Base-by-base conservation (phyloP, 1,140 invertebrate genomes). In the Plectus sambesii region DNA sequence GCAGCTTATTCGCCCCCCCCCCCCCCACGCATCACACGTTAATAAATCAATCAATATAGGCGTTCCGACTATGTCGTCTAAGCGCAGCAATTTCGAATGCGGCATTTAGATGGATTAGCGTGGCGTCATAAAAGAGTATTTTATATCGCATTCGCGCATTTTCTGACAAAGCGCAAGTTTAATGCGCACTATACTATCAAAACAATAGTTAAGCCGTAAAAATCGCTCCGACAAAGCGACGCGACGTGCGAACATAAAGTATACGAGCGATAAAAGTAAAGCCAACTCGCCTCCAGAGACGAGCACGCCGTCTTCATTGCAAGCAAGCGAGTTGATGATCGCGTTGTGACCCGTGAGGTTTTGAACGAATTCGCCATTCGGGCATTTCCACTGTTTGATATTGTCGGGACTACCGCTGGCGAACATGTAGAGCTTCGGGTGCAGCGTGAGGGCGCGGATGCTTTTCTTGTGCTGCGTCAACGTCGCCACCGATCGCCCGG, bases 401-500 rank as follows among this genome's bases (percentile, higher is more conserved):
- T 98, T 97, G 69, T 99, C 93, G 0, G 94, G 87, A 1, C 89
- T 94, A 1, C 85, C 93, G 2, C 88, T 94, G 1, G 87, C 92
- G 72, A 99, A 97, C 76, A 89, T 93, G 68, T 94, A 85, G 72
- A 88, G 73, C 35, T 80, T 82, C 0, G 93, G 93, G 77, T 98
- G 92, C 8, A 94, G 75, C 1, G 82, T 81, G 1, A 98, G 70
- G 35, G 88, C 81, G 50, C 93, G 76, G 0, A 99, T 90, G 61
- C 88, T 93, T 67, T 98, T 99, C 58, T 99, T 99, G 69, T 99
- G 94, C 74, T 99, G 94, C 0, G 94, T 99, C 0, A 99, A 73
- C 5, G 93, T 96, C 40, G 82, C 86, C 59, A 83, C 80, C 12
- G 88, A 89, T 72, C 87, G 89, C 47, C 93, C 94, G 9, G 87